Base-by-base conservation (phyloP, 1,140 invertebrate genomes). In the Brachionus sp. region DNA sequence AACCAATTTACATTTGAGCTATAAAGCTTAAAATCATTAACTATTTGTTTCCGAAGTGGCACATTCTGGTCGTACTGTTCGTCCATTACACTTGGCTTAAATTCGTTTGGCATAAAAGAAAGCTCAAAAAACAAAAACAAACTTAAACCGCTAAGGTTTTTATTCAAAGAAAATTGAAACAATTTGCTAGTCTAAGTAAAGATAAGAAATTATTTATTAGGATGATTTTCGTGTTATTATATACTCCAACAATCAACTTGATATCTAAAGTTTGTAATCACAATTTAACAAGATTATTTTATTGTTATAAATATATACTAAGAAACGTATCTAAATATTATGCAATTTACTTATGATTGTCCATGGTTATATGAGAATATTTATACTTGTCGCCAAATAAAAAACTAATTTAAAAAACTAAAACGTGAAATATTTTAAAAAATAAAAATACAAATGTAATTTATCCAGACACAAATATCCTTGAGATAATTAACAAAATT, bases 1-100 rank as follows among this genome's bases (percentile, higher is more conserved):
- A 66, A 62, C 77, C 77, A 80, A 66, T 62, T 80, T 39, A 80
- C 50, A 42, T 80, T 80, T 5, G 50, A 62, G 42, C 42, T 80
- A 44, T 80, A 80, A 19, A 62, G 5, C 35, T 66, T 80, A 44
- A 80, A 80, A 12, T 39, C 77, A 19, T 80, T 42, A 19, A 64
- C 33, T 33, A 75, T 13, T 75, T 75, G 39, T 25, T 75, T 46
- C 39, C 16, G 23, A 9, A 75, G 10, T 16, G 68, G n/a, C 5
- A 46, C 23, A 2, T 46, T n/a, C 12, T 10, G 39, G 9, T 70
- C 66, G n/a, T 19, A 23, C n/a, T 35, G 66, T 39, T 70, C 35
- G 66, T 70, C 66, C 66, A 66, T 66, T 29, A 66, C 64, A 66
- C 66, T 70, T 16, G 37, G 16, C n/a, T 70, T 42, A 70, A 70